Evolutionary conservation across 2,113 vertebrate species (phyloP).

Genomic region (Balaeniceps rex): DNA sequence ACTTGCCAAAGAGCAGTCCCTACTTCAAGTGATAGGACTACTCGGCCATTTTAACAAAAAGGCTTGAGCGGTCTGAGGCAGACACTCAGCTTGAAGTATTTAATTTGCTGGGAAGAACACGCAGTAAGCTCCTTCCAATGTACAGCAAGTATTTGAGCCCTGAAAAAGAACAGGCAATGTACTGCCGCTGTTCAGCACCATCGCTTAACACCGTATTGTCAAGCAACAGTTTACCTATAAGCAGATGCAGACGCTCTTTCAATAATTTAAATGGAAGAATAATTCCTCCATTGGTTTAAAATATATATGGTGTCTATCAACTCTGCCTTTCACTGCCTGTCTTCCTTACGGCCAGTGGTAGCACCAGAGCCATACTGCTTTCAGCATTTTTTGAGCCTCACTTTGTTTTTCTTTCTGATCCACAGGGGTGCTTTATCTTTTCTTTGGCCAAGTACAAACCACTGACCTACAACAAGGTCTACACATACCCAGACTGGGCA

Average conservation of each 20-base stretch:
- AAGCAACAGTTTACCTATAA: background rate
- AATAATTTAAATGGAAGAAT: background rate
- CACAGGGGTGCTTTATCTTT: slow-evolving; percentile 95
- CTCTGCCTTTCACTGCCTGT: background rate
- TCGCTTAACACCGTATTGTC: background rate
- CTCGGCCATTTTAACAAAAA: background rate
- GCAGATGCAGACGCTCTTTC: background rate
- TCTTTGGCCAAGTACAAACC: slow-evolving; percentile 95
- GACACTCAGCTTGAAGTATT: background rate
- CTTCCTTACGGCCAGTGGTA: background rate
- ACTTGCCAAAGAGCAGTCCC: background rate
- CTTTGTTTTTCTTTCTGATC: slow-evolving; percentile 17
- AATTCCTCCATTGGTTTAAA: background rate
- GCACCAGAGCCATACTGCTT: background rate
- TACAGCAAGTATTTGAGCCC: background rate
- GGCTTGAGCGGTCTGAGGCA: background rate
- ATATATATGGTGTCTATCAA: background rate
- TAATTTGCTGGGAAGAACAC: background rate
- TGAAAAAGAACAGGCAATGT: background rate
- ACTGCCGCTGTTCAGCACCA: background rate
- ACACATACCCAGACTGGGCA: slow-evolving; percentile 93
- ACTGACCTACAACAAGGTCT: slow-evolving; percentile 96
- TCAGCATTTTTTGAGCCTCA: background rate
- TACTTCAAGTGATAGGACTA: background rate
- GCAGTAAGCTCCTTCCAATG: background rate